Percentiles rank a stretch among this genome's conserved stretches.
Evolutionary conservation across 2,113 vertebrate species (phyloP).

Genomic region (Chloropsis cyanopogon): DNA sequence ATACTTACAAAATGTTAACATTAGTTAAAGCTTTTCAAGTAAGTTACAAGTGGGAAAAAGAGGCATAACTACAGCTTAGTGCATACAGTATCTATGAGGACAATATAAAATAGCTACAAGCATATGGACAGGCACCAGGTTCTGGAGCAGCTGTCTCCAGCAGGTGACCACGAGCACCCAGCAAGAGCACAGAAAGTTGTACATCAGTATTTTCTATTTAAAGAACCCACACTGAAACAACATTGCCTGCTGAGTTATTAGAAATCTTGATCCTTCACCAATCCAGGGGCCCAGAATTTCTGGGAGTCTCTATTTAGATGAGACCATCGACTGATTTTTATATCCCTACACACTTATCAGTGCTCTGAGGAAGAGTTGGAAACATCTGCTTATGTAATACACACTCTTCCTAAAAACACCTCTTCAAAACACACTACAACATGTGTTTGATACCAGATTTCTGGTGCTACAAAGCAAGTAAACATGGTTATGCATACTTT

Average conservation of each 20-base stretch:
- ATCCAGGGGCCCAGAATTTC: neutral
- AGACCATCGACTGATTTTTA: neutral
- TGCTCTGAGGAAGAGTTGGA: neutral
- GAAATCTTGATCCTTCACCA: neutral
- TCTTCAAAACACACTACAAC: neutral
- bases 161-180: neutral
- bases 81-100: fast-evolving
- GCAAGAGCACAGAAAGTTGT: neutral
- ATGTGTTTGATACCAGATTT: neutral
- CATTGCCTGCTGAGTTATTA: neutral
- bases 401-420: neutral
- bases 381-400: neutral
- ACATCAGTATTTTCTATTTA: neutral
- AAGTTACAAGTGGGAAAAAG: neutral
- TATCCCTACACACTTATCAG: neutral
- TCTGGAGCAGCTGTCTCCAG: neutral
- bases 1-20: neutral
- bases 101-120: neutral
- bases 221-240: neutral
- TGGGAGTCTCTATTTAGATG: neutral
- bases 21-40: neutral
- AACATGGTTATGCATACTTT: neutral
- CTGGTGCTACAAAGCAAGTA: neutral
- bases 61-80: neutral
- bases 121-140: neutral